phyloP scores from a whole-genome alignment of 2,797 vertebrate genomes.

The Pangasius krempfi region DNA sequence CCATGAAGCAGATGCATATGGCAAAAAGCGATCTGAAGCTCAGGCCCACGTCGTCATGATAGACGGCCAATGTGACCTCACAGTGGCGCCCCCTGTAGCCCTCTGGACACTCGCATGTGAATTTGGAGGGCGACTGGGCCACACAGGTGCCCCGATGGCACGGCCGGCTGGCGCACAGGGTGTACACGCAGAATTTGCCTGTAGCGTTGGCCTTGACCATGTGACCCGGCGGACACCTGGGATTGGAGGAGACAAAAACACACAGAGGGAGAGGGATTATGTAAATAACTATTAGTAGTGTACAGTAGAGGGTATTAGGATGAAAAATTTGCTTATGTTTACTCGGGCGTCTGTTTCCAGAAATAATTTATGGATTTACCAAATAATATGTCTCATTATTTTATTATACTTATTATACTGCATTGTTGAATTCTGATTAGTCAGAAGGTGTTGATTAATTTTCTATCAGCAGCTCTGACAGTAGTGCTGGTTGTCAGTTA shows the following conservation, averaged over 20 bases:
- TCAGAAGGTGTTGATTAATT: background rate
- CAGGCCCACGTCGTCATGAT: slow-evolving; percentile 83
- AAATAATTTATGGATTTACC: background rate
- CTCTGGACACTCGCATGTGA: slow-evolving; percentile 84
- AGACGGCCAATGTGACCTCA: slow-evolving; percentile 81
- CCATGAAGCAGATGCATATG: slow-evolving; percentile 90
- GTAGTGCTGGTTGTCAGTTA: background rate
- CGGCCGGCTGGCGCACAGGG: slow-evolving; percentile 79
- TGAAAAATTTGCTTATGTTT: slow-evolving; percentile 28
- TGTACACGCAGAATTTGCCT: slow-evolving; percentile 81
- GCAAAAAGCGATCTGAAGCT: slow-evolving; percentile 90
- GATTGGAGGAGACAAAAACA: slow-evolving; percentile 23
- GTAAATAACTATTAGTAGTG: background rate
- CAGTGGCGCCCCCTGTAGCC: slow-evolving; percentile 84
- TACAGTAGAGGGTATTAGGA: slow-evolving; percentile 22
- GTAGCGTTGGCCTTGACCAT: slow-evolving; percentile 81
- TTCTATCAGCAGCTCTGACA: background rate
- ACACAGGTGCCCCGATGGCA: slow-evolving; percentile 87
- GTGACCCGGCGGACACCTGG: slow-evolving; percentile 85
- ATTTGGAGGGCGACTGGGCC: slow-evolving; percentile 81
- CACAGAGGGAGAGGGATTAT: slow-evolving; percentile 25
- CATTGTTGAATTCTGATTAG: background rate
- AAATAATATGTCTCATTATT: background rate
- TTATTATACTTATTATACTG: too few relatives aligned
- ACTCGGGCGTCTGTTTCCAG: slow-evolving; percentile 10